Evolutionary conservation across 2,888 invertebrate genomes (phyloP).

Genomic region (Chymomyza amoena): DNA sequence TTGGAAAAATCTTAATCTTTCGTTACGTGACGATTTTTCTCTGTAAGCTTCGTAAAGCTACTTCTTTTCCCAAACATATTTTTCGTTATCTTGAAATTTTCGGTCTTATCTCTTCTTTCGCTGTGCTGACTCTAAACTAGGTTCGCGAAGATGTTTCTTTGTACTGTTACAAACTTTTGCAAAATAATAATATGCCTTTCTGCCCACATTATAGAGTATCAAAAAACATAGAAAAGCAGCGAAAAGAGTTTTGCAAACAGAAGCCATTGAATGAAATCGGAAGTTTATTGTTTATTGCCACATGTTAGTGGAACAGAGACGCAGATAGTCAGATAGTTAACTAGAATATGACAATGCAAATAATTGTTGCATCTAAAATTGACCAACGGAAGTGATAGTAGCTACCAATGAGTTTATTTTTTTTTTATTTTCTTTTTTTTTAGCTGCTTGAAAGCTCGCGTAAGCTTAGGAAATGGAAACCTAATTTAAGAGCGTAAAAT

Average conservation of each 20-base stretch:
- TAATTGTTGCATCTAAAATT: conserved; percentile 1
- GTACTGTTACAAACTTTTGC: too few relatives aligned
- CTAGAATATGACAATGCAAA: neutral
- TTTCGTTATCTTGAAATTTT: too few relatives aligned
- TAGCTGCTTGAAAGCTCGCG: neutral
- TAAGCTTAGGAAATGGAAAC: neutral
- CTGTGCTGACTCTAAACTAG: too few relatives aligned
- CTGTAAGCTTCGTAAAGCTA: too few relatives aligned
- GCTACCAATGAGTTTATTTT: neutral
- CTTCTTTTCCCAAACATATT: too few relatives aligned
- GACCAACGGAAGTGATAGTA: conserved; percentile 59
- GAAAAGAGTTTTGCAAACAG: conserved; percentile 48
- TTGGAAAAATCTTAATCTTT: too few relatives aligned
- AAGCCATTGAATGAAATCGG: conserved; percentile 57
- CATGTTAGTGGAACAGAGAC: conserved; percentile 10
- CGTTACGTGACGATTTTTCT: too few relatives aligned
- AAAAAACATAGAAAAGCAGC: neutral
- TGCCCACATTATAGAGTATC: too few relatives aligned
- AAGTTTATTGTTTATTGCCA: conserved; percentile 53
- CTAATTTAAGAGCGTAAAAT: neutral
- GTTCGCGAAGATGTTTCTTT: too few relatives aligned
- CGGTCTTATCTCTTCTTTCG: too few relatives aligned
- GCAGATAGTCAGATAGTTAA: conserved; percentile 1
- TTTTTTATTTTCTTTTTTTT: neutral
- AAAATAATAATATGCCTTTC: too few relatives aligned